phyloP scores from a whole-genome alignment of 2,797 vertebrate species.

The Lepilemur septentrionalis region DNA sequence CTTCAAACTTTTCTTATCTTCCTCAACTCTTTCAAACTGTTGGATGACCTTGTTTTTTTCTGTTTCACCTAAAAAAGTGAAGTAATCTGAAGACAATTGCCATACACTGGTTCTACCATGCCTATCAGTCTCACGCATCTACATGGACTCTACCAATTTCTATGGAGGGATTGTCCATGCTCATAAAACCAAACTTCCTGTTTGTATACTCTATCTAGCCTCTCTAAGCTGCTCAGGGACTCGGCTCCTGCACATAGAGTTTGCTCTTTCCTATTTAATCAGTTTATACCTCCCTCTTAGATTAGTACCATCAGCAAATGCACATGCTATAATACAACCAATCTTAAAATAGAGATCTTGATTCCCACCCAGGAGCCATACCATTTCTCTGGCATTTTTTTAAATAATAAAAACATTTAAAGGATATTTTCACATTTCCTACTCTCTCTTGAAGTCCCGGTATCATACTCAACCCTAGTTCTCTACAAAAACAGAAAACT shows the following conservation, averaged over 20 bases:
- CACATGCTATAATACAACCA: not conserved
- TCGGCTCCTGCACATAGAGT: not conserved
- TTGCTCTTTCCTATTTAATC: not conserved
- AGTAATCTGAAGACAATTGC: no score
- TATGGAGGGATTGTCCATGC: accelerated
- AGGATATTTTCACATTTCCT: not conserved
- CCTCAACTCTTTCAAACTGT: not conserved
- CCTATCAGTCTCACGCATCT: no score
- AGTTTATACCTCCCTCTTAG: not conserved
- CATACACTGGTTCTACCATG: not conserved
- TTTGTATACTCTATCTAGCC: accelerated
- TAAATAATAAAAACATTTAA: not conserved
- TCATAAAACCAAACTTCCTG: no score
- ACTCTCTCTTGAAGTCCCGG: not conserved
- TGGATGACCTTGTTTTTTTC: not conserved
- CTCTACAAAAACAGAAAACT: not conserved
- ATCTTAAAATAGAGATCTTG: not conserved
- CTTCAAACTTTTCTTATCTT: not conserved
- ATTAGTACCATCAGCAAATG: not conserved
- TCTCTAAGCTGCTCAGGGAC: not conserved
- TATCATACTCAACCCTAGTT: not conserved
- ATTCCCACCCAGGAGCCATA: not conserved
- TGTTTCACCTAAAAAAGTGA: not conserved
- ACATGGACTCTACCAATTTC: not conserved
- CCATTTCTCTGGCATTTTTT: not conserved